These are phyloP conservation scores for Enoplolaimus lenunculus DNA, from an alignment of 2,888 invertebrate species.

Conservation along the genomic window DNA sequence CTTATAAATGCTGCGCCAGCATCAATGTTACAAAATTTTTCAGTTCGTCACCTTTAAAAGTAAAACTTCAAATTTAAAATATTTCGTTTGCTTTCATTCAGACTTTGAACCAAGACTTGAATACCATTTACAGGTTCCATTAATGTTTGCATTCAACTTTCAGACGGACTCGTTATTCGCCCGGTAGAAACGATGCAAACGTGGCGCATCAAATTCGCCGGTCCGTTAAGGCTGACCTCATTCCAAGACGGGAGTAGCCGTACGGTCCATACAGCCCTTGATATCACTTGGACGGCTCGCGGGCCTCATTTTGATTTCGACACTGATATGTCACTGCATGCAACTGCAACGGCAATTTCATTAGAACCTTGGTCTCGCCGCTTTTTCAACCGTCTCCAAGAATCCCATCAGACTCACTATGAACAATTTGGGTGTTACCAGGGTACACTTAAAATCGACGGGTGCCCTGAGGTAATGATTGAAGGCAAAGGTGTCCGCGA, in stretches of 20 bases:
- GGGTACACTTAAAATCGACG: slow-evolving; percentile 40
- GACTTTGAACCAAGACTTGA: too few relatives aligned
- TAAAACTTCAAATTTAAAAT: too few relatives aligned
- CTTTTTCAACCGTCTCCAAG: slow-evolving; percentile 54
- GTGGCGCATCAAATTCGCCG: slow-evolving; percentile 58
- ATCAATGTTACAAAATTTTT: too few relatives aligned
- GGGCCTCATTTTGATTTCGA: slow-evolving; percentile 59
- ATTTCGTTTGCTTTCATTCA: too few relatives aligned
- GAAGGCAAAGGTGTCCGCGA: slow-evolving; percentile 9
- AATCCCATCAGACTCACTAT: slow-evolving; percentile 67
- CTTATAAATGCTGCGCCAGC: too few relatives aligned
- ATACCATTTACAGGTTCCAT: too few relatives aligned
- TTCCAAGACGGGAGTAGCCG: slow-evolving; percentile 31
- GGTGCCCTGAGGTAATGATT: background rate
- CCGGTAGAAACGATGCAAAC: slow-evolving; percentile 58
- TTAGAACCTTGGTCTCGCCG: slow-evolving; percentile 57
- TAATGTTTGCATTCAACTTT: too few relatives aligned
- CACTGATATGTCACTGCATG: slow-evolving; percentile 53
- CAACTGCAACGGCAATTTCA: slow-evolving; percentile 59
- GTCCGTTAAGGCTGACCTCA: slow-evolving; percentile 53
- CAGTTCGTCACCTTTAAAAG: too few relatives aligned
- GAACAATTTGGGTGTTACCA: slow-evolving; percentile 60
- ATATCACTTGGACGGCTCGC: slow-evolving; percentile 53
- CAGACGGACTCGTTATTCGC: slow-evolving; percentile 55
- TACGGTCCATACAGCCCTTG: slow-evolving; percentile 51